These are phyloP conservation scores for Peucedramus taeniatus DNA, from an alignment of 2,113 vertebrate species.

Conservation along the genomic window DNA sequence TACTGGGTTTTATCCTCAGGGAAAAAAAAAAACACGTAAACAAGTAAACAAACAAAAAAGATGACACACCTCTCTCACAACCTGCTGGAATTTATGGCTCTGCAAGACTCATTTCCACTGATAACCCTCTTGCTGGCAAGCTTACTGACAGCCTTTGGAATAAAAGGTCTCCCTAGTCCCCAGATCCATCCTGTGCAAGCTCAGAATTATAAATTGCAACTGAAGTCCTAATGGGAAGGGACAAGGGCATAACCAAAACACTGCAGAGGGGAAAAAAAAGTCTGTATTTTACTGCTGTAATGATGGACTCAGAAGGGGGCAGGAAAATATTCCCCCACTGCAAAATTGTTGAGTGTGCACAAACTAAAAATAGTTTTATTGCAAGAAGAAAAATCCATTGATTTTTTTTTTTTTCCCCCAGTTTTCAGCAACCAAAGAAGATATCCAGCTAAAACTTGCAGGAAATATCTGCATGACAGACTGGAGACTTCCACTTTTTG, in stretches of 20 bases:
- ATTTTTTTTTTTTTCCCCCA: neutral
- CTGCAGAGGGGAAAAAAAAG: neutral
- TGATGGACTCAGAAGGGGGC: neutral
- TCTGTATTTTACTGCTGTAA: neutral
- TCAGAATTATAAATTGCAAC: neutral
- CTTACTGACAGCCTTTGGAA: neutral
- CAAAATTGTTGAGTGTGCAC: neutral
- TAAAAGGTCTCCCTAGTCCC: neutral
- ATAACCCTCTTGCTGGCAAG: neutral
- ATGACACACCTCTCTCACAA: neutral
- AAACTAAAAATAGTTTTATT: neutral
- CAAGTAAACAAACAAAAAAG: neutral
- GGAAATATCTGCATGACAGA: neutral
- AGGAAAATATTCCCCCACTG: neutral
- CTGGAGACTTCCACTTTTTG: neutral
- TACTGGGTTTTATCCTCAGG: neutral
- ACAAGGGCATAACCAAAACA: neutral
- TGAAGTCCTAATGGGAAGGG: neutral
- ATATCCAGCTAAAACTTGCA: neutral
- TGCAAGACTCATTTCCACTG: neutral
- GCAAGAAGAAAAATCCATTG: neutral
- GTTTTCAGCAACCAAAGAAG: neutral
- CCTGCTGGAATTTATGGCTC: neutral
- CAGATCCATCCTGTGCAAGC: neutral
- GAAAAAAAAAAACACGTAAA: neutral